A percentile compares a stretch with the other conserved stretches of the same genome.
Evolutionary conservation across 1,140 invertebrate genomes (phyloP).

Genomic region (Metopolophium dirhodum): DNA sequence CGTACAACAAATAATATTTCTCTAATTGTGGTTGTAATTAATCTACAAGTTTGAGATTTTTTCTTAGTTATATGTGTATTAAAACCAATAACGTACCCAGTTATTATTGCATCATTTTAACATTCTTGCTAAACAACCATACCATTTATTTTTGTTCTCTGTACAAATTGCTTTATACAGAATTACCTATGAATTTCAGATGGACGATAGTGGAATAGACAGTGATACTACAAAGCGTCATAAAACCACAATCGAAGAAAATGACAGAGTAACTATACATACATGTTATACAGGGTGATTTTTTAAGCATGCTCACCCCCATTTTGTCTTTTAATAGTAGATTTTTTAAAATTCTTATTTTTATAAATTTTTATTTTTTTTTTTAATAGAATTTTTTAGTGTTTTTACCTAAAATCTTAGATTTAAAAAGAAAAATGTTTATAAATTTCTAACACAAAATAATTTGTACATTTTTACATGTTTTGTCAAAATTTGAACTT

Average conservation of each 20-base stretch:
- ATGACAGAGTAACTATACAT: conserved; percentile 63
- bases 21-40: not conserved
- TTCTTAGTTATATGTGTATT: not conserved
- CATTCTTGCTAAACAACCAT: not conserved
- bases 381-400: no score
- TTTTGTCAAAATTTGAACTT: no score
- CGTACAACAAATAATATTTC: not conserved
- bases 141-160: not conserved
- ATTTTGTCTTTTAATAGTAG: no score
- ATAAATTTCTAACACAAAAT: no score
- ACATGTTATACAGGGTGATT: not conserved
- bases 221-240: conserved; percentile 67
- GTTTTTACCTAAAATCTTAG: no score
- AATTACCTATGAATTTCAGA: conserved; percentile 59
- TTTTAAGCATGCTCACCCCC: no score
- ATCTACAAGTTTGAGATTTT: not conserved
- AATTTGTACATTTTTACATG: no score
- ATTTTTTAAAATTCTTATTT: no score
- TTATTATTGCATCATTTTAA: not conserved
- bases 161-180: not conserved
- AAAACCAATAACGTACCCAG: not conserved
- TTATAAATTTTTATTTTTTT: no score
- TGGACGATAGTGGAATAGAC: conserved; percentile 74
- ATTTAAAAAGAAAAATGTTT: no score
- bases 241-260: conserved; percentile 64